phyloP scores from a whole-genome alignment of 1,140 invertebrate species.

The Steinernema khuongi region DNA sequence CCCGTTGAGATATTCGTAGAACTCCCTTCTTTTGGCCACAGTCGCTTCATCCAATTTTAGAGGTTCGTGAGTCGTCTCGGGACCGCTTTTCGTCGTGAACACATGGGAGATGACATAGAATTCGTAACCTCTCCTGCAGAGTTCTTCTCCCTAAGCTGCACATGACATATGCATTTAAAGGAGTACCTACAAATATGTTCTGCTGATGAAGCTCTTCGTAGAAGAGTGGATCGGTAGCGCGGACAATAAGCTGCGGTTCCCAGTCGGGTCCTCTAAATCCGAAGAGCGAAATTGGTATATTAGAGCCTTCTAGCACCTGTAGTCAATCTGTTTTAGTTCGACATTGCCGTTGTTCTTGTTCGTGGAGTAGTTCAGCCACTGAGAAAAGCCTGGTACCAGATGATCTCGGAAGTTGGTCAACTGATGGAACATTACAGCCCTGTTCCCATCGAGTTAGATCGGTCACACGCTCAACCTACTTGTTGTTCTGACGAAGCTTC shows the following conservation, averaged over 20 bases:
- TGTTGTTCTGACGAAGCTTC: background rate
- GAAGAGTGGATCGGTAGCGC: background rate
- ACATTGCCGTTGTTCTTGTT: background rate
- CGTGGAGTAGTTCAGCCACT: background rate
- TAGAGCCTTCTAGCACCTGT: background rate
- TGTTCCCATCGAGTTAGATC: background rate
- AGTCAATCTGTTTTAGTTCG: background rate
- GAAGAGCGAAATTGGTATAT: background rate
- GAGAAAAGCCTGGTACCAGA: background rate
- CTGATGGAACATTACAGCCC: background rate
- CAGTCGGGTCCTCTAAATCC: constrained; percentile 7
- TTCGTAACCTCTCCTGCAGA: background rate
- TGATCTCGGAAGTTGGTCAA: background rate
- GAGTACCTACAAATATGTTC: background rate
- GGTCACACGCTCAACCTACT: background rate
- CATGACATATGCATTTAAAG: background rate
- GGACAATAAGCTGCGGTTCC: background rate
- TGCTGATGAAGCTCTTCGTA: background rate
- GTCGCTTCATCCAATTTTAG: background rate
- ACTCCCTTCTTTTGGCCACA: background rate
- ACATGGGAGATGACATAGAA: background rate
- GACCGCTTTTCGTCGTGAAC: background rate
- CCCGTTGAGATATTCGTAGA: background rate
- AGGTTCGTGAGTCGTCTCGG: background rate
- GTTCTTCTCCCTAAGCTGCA: background rate